Base-by-base conservation (phyloP, 2,113 vertebrate genomes). In the Aspidoscelis tigris region DNA sequence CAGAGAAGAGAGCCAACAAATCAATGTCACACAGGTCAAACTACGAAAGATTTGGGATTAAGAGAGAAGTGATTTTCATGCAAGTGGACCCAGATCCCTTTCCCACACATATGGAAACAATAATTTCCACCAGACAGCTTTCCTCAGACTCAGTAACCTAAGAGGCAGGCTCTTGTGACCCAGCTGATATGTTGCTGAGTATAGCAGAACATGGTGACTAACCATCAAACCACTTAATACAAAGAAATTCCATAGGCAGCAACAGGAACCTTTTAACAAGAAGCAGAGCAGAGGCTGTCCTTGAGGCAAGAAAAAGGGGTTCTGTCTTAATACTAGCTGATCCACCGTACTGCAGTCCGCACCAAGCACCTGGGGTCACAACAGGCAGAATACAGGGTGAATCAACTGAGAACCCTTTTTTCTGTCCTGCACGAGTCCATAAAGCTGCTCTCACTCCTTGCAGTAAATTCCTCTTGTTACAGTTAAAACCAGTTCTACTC, bases 181-280 rank as follows among this genome's bases (percentile, higher is more conserved):
- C 58, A 75, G 58, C 72, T 75, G 58, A 85, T 85, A 65, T 50
- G 20, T 72, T 78, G 76, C 68, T 39, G 53, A 79, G 64, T 66
- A 39, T 53, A 43, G 58, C 58, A 80, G 83, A 58, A 53, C 83
- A 66, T 22, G 12, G 74, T 20, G 41, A 72, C 74, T 72, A 82
- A 81, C 78, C 66, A 71, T 71, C 55, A 44, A 33, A 77, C 66
- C 11, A 11, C n/a, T 72, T 66, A 72, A 70, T 41, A 55, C 55
- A 65, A 64, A n/a, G 68, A 82, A 41, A 73, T 82, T 73, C 83
- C 68, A 73, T 66, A 64, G 22, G 33, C 64, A 78, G 43, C 66
- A 65, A 65, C 75, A 78, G 75, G 72, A 86, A 73, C 43, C 22
- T 50, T 82, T 86, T 86, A 78, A 82, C 68, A 41, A 78, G 84